Base-by-base conservation (phyloP, 2,113 vertebrate genomes). In the Nesogale talazaci region DNA sequence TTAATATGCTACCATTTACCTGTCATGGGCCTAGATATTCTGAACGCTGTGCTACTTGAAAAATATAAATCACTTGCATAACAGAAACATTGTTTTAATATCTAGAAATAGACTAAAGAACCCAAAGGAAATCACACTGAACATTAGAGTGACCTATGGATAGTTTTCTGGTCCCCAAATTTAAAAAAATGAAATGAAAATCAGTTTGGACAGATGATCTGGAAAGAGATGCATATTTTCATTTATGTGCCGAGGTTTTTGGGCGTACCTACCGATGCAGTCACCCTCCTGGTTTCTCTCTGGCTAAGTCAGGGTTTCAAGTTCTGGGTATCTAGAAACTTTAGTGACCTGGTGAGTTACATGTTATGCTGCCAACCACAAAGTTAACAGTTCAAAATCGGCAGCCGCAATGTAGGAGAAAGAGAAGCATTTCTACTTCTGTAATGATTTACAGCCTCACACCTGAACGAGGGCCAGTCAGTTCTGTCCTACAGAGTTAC, bases 121-220 rank as follows among this genome's bases (percentile, higher is more conserved):
- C 3, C 57, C 57, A 90, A 92, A 46, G 17, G 6, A 56, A 29
- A 84, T 81, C 29, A 74, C n/a, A 78, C 78, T 74, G n/a, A 36
- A 81, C 1, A 34, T 27, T 75, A 67, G 67, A 89, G 40, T 34
- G 14, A 52, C 31, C 27, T 69, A 74, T 6, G 57, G 15, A 93
- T 74, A 88, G 67, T 77, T 76, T 52, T 34, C 22, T 69, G 11
- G 69, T 91, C 38, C 34, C 27, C 42, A 80, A 15, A 29, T 46
- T 25, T n/a, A n/a, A 69, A 86, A 78, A 25, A 89, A 76, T 72
- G 57, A 91, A 90, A 79, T 59, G 72, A 36, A 83, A 78, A 88
- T 89, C n/a, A 38, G 7, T 0, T 78, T 61, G 56, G 34, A 61
- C 4, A 10, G 16, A 3, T 15, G 20, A 4, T 27, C 52, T 65